Evolutionary conservation across 2,113 vertebrate species (phyloP).

Genomic region (Amia ocellicauda): DNA sequence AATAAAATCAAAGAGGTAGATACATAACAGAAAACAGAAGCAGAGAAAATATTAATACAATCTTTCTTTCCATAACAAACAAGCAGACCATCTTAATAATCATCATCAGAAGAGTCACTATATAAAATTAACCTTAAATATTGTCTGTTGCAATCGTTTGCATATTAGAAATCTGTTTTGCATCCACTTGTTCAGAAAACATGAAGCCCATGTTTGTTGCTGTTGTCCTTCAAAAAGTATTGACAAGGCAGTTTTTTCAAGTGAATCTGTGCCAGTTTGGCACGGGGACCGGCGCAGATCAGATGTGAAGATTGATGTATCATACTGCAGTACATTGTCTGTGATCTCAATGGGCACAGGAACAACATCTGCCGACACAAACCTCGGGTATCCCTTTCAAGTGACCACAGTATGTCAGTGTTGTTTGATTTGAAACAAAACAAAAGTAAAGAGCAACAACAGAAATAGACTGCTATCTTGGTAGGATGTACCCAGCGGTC

Average conservation of each 20-base stretch:
- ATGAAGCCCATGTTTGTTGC: conserved; percentile 21
- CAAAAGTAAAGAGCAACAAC: neutral
- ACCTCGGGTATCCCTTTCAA: too few species aligned
- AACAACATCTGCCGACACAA: neutral
- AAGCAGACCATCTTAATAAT: too few species aligned
- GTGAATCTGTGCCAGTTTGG: conserved; percentile 23
- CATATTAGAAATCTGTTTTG: too few species aligned
- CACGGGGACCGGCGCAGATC: neutral
- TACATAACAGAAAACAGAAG: too few species aligned
- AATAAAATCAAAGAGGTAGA: too few species aligned
- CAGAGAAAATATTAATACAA: too few species aligned
- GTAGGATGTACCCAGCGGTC: too few species aligned
- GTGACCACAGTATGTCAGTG: neutral
- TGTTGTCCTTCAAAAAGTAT: conserved; percentile 41
- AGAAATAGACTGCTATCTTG: too few species aligned
- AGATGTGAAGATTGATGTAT: neutral
- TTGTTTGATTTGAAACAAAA: neutral
- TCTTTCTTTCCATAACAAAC: too few species aligned
- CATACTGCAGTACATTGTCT: neutral
- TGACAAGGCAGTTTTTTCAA: conserved; percentile 34
- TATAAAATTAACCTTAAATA: too few species aligned
- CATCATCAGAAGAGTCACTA: too few species aligned
- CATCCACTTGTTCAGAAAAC: conserved; percentile 17
- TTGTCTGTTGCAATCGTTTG: too few species aligned
- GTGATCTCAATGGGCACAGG: neutral